phyloP scores from a whole-genome alignment of 37 sponge, comb jelly and placozoan species.

The Spongilla lacustris region DNA sequence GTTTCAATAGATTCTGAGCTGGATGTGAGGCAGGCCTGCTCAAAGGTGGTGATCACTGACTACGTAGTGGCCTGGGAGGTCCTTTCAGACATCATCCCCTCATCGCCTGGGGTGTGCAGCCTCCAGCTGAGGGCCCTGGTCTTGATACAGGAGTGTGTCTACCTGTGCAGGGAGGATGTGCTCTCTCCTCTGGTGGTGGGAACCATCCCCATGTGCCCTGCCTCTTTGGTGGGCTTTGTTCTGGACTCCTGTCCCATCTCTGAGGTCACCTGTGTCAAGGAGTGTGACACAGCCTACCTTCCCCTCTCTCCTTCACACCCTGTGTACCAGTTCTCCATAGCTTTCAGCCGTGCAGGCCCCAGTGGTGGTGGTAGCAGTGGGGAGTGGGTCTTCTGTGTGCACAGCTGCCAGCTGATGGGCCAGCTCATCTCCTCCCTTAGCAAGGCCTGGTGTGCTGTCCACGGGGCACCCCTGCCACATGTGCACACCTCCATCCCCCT shows the following conservation, averaged over 20 bases:
- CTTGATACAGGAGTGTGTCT: slow-evolving; percentile 40
- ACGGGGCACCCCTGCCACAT: neutral
- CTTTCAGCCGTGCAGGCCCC: slow-evolving; percentile 3
- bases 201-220: neutral
- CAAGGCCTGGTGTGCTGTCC: neutral
- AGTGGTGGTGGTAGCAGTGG: neutral
- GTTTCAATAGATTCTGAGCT: slow-evolving; percentile 16
- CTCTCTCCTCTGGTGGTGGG: neutral
- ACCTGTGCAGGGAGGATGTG: slow-evolving; percentile 47
- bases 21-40: slow-evolving; percentile 6
- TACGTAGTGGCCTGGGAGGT: slow-evolving; percentile 41
- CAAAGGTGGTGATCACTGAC: slow-evolving; percentile 43
- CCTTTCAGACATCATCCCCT: slow-evolving; percentile 36
- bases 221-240: slow-evolving; percentile 26
- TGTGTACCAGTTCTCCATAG: slow-evolving; percentile 46
- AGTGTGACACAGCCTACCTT: slow-evolving; percentile 39
- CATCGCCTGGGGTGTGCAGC: slow-evolving; percentile 1
- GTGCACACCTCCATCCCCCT: slow-evolving; percentile 14
- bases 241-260: slow-evolving; percentile 26
- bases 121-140: slow-evolving; percentile 22
- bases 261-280: slow-evolving; percentile 5
- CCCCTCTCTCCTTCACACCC: slow-evolving; percentile 9
- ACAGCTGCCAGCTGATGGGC: slow-evolving; percentile 21
- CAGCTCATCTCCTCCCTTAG: slow-evolving; percentile 30
- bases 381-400: slow-evolving; percentile 31